Evolutionary conservation across 2,888 invertebrate genomes (phyloP), one percentile per base, ranked within the genome.

Genomic region (Acronicta alni): DNA sequence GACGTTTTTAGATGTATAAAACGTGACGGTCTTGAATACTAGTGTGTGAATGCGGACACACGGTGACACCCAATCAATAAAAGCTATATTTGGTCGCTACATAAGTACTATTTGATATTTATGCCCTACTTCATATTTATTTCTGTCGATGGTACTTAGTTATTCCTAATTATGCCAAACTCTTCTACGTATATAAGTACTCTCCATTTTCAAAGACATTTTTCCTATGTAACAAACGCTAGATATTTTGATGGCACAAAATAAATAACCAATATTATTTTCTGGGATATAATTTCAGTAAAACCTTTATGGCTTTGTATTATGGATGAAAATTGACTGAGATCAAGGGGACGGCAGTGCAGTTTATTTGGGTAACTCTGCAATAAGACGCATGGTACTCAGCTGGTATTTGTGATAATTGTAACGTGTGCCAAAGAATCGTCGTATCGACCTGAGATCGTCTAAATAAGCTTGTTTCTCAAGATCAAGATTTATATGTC

Each of bases 381-480:
- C 68, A 76, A 78, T 81, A 79, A 76, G 77, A 81, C 62, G 72
- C 72, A 63, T 67, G 69, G 62, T 70, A 65, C 57, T 75, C 69
- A 38, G 71, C 73, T 69, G 80, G 79, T 80, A 80, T 83, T 75
- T 74, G 75, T 67, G 76, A 79, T 81, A 77, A 81, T 79, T 75
- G 78, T 76, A 77, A 63, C 76, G 67, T 66, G 82, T 86, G 87
- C 86, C 87, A 87, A 86, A 72, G 69, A 73, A 72, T 79, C 67
- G 48, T 67, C 67, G 66, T 63, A 72, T 73, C 64, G 51, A 45
- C 57, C 49, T 35, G 60, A 39, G 51, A 60, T 38, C 37, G 66
- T 46, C 38, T 51, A 62, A 51, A 63, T 61, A 52, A 55, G 57
- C 37, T 61, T 66, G 64, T 69, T 65, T 72, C 32, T 68, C 32